Percentiles rank a stretch among this genome's conserved stretches.
Evolutionary conservation across 2,797 vertebrate species (phyloP).

Genomic region (Hephaestus fuliginosus): DNA sequence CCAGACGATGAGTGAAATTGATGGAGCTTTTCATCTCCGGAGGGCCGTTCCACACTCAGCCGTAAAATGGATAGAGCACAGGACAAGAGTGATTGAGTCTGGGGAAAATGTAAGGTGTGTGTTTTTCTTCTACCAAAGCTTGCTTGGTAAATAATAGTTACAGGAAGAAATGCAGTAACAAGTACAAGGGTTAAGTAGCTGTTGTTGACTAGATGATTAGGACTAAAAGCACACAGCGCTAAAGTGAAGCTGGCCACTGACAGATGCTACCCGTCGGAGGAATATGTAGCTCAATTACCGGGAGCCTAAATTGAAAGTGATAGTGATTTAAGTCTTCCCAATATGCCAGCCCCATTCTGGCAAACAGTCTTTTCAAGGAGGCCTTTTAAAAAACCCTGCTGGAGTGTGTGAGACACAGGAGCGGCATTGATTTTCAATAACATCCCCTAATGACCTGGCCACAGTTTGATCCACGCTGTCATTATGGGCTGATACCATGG

Average conservation of each 20-base stretch:
- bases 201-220: slow-evolving; percentile 82
- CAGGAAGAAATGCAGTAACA: slow-evolving; percentile 67
- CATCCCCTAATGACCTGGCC: slow-evolving; percentile 86
- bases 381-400: slow-evolving; percentile 72
- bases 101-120: slow-evolving; percentile 69
- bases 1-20: slow-evolving; percentile 85
- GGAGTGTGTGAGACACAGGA: slow-evolving; percentile 81
- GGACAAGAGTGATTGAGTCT: slow-evolving; percentile 72
- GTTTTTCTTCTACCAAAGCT: slow-evolving; percentile 72
- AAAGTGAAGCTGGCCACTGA: slow-evolving; percentile 73
- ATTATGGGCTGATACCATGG: slow-evolving; percentile 82
- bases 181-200: slow-evolving; percentile 76
- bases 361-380: slow-evolving; percentile 81
- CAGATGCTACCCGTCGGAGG: slow-evolving; percentile 81
- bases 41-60: slow-evolving; percentile 78
- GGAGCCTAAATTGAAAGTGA: slow-evolving; percentile 85
- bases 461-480: slow-evolving; percentile 86
- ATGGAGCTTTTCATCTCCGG: slow-evolving; percentile 86
- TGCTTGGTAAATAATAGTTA: slow-evolving; percentile 79
- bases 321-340: slow-evolving; percentile 87
- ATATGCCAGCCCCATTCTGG: slow-evolving; percentile 79
- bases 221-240: slow-evolving; percentile 73
- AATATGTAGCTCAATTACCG: slow-evolving; percentile 85
- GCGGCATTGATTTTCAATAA: slow-evolving; percentile 88
- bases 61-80: slow-evolving; percentile 78